Conservation (phyloP, 2,888 invertebrate genomes). For the Rhamnusium bicolor region DNA sequence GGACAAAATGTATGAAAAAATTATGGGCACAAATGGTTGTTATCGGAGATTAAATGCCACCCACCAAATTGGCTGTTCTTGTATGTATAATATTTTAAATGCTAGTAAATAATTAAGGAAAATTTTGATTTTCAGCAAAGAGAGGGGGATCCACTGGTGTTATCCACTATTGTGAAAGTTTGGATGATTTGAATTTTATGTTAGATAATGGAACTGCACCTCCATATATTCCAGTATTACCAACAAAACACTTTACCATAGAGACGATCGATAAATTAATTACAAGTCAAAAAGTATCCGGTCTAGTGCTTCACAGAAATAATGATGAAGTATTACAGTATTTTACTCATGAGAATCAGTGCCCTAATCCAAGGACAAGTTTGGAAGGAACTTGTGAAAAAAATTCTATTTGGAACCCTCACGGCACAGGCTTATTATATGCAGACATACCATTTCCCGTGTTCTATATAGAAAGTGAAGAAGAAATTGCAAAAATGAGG, state of each 20-base stretch:
- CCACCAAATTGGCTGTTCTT: conserved; percentile 95
- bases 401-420: conserved; percentile 82
- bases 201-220: conserved; percentile 81
- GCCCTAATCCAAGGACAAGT: conserved; percentile 86
- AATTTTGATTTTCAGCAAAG: conserved; percentile 73
- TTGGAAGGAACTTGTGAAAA: conserved; percentile 66
- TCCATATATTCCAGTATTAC: conserved; percentile 85
- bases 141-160: conserved; percentile 89
- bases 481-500: conserved; percentile 76
- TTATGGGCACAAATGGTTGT: conserved; percentile 84
- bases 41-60: conserved; percentile 94
- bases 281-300: conserved; percentile 76
- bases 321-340: conserved; percentile 68
- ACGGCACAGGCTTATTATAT: conserved; percentile 83
- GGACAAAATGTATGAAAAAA: conserved; percentile 85
- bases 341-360: conserved; percentile 80
- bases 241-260: conserved; percentile 77
- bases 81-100: conserved; percentile 75
- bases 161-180: conserved; percentile 80
- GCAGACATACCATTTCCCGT: conserved; percentile 92
- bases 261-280: conserved; percentile 72
- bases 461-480: conserved; percentile 80
- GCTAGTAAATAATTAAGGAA: not conserved
- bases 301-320: conserved; percentile 76
- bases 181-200: conserved; percentile 83